Conservation (phyloP, 1,140 invertebrate species). For the Phocides pigmalion region DNA sequence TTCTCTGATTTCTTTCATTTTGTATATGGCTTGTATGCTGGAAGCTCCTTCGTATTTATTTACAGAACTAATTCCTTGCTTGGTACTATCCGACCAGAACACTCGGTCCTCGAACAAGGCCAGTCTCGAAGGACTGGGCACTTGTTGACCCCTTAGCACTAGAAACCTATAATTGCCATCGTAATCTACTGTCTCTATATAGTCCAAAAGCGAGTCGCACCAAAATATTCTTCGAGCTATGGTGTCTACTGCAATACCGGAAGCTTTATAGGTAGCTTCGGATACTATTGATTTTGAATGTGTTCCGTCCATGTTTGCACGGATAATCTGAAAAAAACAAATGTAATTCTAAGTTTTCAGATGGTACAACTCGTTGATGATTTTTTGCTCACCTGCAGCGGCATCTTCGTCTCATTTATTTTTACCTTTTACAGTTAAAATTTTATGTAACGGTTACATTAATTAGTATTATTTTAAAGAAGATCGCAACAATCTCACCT, state of each 20-base stretch:
- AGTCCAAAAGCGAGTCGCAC: conserved; percentile 97
- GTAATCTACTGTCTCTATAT: conserved; percentile 98
- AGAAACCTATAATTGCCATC: conserved; percentile 92
- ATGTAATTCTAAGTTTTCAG: too few relatives aligned
- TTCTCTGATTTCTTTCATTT: conserved; percentile 91
- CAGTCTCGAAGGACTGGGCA: conserved; percentile 93
- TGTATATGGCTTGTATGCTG: conserved; percentile 91
- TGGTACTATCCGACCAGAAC: conserved; percentile 98
- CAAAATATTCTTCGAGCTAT: conserved; percentile 96
- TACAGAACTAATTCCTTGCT: conserved; percentile 96
- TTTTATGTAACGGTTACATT: too few relatives aligned
- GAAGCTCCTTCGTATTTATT: conserved; percentile 93
- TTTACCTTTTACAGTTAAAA: too few relatives aligned
- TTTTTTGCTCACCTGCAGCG: too few relatives aligned
- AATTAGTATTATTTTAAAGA: neutral
- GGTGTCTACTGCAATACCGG: conserved; percentile 93
- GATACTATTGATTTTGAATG: conserved; percentile 92
- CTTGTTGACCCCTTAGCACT: conserved; percentile 91
- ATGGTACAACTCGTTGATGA: too few relatives aligned
- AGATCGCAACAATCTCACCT: conserved; percentile 71
- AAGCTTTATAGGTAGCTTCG: conserved; percentile 95
- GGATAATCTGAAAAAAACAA: conserved; percentile 84
- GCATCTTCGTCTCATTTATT: too few relatives aligned
- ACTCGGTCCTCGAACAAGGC: conserved; percentile 95
- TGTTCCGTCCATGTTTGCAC: conserved; percentile 96